phyloP scores from a whole-genome alignment of 1,140 invertebrate species.

The Spodoptera litura region DNA sequence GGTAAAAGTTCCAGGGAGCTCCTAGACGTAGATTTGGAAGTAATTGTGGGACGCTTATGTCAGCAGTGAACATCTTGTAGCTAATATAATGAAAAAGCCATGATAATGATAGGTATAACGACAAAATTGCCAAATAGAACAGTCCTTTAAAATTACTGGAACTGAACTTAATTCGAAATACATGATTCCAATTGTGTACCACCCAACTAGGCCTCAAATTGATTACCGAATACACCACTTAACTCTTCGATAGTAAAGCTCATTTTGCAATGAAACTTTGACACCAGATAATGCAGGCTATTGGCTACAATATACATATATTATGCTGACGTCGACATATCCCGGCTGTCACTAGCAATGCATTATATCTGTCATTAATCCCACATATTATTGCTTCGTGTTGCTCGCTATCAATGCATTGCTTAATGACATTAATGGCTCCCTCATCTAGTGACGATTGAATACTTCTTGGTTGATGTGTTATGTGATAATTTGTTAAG shows the following conservation, averaged over 20 bases:
- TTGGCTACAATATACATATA: conserved; percentile 1
- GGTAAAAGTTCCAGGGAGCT: too few relatives aligned
- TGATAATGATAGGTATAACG: too few relatives aligned
- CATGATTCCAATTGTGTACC: too few relatives aligned
- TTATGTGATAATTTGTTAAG: neutral
- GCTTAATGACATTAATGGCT: conserved; percentile 27
- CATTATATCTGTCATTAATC: conserved; percentile 29
- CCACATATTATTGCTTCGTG: conserved; percentile 13
- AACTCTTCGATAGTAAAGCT: neutral
- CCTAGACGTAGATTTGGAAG: too few relatives aligned
- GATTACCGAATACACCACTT: neutral
- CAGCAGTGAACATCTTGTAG: too few relatives aligned
- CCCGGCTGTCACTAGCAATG: conserved; percentile 13
- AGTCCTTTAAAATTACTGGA: too few relatives aligned
- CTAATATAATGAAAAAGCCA: too few relatives aligned
- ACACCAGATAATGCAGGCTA: neutral
- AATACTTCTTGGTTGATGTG: neutral
- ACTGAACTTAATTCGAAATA: too few relatives aligned
- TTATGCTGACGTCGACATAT: neutral
- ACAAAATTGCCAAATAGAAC: too few relatives aligned
- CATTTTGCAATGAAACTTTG: too few relatives aligned
- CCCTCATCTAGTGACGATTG: neutral
- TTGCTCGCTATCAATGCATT: conserved; percentile 24
- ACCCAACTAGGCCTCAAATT: too few relatives aligned
- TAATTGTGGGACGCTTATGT: too few relatives aligned